Base-by-base conservation (phyloP, 2,888 invertebrate genomes). In the Cheiracanthium punctorium region DNA sequence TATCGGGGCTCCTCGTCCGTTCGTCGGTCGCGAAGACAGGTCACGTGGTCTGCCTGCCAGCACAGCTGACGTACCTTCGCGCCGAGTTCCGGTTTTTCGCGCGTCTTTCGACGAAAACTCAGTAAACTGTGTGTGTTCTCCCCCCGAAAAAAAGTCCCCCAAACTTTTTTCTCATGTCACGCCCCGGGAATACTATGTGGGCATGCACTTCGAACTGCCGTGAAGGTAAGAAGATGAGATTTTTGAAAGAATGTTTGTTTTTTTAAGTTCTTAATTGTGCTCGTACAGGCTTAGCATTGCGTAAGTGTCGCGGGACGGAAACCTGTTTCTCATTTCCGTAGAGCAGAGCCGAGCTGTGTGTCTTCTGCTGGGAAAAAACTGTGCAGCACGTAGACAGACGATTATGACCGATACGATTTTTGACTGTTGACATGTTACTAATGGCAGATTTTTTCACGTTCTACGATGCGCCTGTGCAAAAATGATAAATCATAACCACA, bases 321-420 rank as follows among this genome's bases (percentile, higher is more conserved):
- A 85, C 84, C 79, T 85, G 84, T 79, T 80, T 74, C 43, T 74
- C 48, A 70, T 71, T 82, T 82, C 84, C 84, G 82, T 67, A 32
- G n/a, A n/a, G n/a, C n/a, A n/a, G n/a, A n/a, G 69, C 65, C 41
- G 74, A 64, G 65, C 17, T 10, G 37, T 10, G 37, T 37, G 7
- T 37, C 37, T 17, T 48, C 70, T 73, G 17, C 48, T 69, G 58
- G 65, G 71, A 43, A 76, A 84, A 85, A 84, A 17, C 71, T 82
- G 73, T 17, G 33, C 30, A 24, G 58, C 58, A 72, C 41, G 48
- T 43, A 58, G 65, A 67, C 58, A 48, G n/a, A n/a, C n/a, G 48
- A 28, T 64, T 74, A 81, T 81, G 81, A 74, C 81, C 81, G 81
- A 69, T 20, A 33, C 69, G 1, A 17, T 33, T n/a, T n/a, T 69